Evolutionary conservation across 1,140 invertebrate genomes (phyloP).

Genomic region (Ostrea edulis): DNA sequence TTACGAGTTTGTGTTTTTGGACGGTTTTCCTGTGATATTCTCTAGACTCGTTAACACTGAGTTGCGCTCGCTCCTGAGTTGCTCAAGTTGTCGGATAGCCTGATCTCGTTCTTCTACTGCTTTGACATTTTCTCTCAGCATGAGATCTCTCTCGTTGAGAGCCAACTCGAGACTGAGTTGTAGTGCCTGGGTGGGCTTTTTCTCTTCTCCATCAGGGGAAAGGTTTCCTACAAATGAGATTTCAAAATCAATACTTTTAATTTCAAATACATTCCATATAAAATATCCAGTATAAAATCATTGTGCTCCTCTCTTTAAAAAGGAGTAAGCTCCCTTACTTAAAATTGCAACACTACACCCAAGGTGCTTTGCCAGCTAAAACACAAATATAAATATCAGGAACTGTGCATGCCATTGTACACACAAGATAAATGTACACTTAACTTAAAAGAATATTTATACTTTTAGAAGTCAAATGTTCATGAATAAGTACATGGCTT

Average conservation of each 20-base stretch:
- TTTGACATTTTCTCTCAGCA: conserved; percentile 73
- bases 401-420: no score
- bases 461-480: no score
- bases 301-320: no score
- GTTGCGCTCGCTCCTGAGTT: conserved; percentile 70
- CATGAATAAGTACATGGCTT: no score
- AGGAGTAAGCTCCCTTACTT: no score
- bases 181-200: conserved; percentile 69
- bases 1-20: conserved; percentile 45
- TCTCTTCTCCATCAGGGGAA: conserved; percentile 50
- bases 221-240: background rate
- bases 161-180: conserved; percentile 76
- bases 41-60: conserved; percentile 70
- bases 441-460: no score
- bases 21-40: conserved; percentile 57
- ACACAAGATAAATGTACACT: no score
- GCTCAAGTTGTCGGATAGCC: conserved; percentile 73
- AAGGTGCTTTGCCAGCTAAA: no score
- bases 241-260: background rate
- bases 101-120: conserved; percentile 73
- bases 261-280: no score
- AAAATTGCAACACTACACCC: no score
- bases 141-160: conserved; percentile 75
- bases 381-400: no score
- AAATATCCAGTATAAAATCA: no score